Evolutionary conservation across 2,888 invertebrate species (phyloP).

Genomic region (Lymantria dispar): DNA sequence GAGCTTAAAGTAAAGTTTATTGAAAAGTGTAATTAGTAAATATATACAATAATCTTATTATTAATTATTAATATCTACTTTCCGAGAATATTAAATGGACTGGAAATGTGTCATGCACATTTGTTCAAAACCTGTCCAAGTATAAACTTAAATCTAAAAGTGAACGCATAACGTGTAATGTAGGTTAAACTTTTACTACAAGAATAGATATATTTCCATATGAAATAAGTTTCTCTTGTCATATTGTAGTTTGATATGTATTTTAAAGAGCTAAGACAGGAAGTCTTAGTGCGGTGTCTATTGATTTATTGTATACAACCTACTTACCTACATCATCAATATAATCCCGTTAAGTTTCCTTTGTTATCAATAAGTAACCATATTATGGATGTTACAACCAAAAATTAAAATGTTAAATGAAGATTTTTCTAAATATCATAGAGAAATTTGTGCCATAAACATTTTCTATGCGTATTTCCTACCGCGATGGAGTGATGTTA

Average conservation of each 20-base stretch:
- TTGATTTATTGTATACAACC: not conserved
- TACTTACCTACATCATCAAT: not conserved
- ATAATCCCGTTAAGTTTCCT: constrained; percentile 6
- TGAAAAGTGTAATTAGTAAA: not conserved
- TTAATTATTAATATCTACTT: not conserved
- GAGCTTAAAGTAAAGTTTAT: too few relatives aligned
- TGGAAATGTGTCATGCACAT: not conserved
- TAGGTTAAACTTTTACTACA: constrained; percentile 17
- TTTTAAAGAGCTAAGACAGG: constrained; percentile 8
- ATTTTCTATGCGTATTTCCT: too few relatives aligned
- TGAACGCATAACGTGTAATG: constrained; percentile 1
- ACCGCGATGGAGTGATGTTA: too few relatives aligned
- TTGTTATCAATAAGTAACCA: not conserved
- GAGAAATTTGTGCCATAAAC: too few relatives aligned
- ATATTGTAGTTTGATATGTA: not conserved
- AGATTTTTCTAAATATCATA: too few relatives aligned
- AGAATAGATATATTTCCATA: constrained; percentile 21
- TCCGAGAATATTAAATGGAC: not conserved
- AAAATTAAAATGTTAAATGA: too few relatives aligned
- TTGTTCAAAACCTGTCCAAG: not conserved
- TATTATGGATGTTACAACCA: too few relatives aligned
- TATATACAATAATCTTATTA: not conserved
- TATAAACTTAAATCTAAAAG: not conserved
- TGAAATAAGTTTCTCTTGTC: constrained; percentile 11
- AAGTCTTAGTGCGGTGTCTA: not conserved